Evolutionary conservation across 2,113 vertebrate species (phyloP), one percentile per base, ranked within the genome.

Genomic region (Diphyllodes magnificus): DNA sequence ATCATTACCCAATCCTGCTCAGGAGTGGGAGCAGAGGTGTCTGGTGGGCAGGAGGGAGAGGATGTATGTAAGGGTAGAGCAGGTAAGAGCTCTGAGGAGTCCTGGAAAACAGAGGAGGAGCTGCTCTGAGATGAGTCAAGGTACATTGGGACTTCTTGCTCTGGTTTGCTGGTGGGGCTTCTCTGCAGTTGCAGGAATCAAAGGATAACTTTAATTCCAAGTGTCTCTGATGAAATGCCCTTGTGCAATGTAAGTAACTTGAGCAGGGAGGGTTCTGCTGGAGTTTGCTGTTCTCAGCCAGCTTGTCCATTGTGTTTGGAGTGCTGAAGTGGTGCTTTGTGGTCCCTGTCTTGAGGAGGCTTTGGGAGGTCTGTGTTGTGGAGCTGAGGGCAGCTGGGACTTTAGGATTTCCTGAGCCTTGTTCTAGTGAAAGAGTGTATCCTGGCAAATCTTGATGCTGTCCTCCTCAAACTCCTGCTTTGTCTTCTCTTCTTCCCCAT

Each of bases 191-290:
- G 20, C 7, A 28, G 35, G 40, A 44, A 1, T 25, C 3, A 9
- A 35, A 51, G 51, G 31, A 1, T 39, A 3, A 5, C 25, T 50
- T 81, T 25, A 35, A 37, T 60, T 90, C 39, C 0, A 0, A 0
- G 13, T 14, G 16, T n/a, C 21, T 59, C 14, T 50, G 8, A 8
- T 15, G 40, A 33, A 79, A 12, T 16, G 37, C 3, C 24, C 15
- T n/a, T 17, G 51, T 84, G 57, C 14, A 7, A 0, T 4, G 13
- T 18, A 2, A 37, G 50, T 13, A 5, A 2, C 6, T 28, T 31
- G 21, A 35, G 56, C 7, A 13, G 60, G 24, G 17, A 13, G 20
- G 18, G 31, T 21, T 70, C 31, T 65, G 45, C 37, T 76, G 66
- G 19, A 49, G 69, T 24, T 69, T 11, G 51, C 53, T 76, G 49